Evolutionary conservation across 2,797 vertebrate species (phyloP).

Genomic region (Phaenicophaeus curvirostris): DNA sequence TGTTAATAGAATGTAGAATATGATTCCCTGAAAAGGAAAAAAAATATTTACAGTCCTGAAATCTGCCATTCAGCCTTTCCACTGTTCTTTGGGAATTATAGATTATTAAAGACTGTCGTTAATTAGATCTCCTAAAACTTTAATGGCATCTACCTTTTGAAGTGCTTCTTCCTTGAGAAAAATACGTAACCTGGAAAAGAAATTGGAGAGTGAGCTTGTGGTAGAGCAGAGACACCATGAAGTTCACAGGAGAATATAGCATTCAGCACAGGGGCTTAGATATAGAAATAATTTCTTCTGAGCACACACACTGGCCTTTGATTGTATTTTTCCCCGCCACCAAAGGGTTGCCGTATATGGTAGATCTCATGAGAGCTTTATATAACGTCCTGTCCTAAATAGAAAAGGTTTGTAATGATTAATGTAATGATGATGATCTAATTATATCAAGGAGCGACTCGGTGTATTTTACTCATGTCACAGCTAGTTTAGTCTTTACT

Average conservation of each 20-base stretch:
- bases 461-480: constrained; percentile 11
- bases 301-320: background rate
- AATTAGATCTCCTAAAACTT: constrained; percentile 35
- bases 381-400: background rate
- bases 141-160: background rate
- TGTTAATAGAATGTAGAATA: background rate
- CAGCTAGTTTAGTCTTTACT: constrained; percentile 60
- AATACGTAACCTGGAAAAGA: background rate
- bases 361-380: constrained; percentile 14
- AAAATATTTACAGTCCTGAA: background rate
- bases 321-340: background rate
- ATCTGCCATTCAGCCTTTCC: background rate
- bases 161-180: constrained; percentile 10
- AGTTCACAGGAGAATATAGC: background rate
- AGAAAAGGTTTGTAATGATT: constrained; percentile 37
- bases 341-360: background rate
- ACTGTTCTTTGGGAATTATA: constrained; percentile 24
- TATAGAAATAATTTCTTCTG: background rate
- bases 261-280: background rate
- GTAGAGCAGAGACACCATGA: background rate
- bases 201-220: background rate
- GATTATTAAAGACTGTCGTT: constrained; percentile 7
- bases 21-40: background rate
- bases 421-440: constrained; percentile 30
- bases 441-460: constrained; percentile 45